Conservation (phyloP, 2,888 invertebrate genomes). For the Limnephilus rhombicus region DNA sequence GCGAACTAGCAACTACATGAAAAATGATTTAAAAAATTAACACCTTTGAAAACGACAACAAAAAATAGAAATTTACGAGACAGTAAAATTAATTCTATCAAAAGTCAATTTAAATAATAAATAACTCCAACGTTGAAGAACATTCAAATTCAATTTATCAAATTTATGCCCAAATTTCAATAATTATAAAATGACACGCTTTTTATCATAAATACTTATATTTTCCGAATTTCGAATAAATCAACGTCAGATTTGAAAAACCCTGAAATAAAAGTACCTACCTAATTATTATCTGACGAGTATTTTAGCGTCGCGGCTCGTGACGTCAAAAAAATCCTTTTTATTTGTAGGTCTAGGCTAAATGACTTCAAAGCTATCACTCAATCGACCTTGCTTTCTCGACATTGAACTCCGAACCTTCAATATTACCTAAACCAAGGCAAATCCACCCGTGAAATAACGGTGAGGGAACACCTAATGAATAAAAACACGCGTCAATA, state of each 20-base stretch:
- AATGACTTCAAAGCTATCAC: slow-evolving; percentile 28
- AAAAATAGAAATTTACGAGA: not conserved
- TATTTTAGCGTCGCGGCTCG: not conserved
- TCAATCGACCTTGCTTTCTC: slow-evolving; percentile 16
- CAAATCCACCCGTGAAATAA: not conserved
- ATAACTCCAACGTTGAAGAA: not conserved
- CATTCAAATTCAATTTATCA: not conserved
- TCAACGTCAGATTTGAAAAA: not conserved
- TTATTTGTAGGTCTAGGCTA: not conserved
- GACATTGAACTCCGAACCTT: slow-evolving; percentile 38
- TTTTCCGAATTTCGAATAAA: not conserved
- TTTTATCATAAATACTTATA: not conserved
- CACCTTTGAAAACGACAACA: not conserved
- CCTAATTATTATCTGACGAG: not conserved
- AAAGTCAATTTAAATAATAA: not conserved
- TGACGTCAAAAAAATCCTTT: not conserved
- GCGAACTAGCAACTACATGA: no score
- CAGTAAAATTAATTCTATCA: not conserved
- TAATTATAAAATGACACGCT: not conserved
- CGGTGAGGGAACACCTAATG: not conserved
- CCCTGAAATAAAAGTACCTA: not conserved
- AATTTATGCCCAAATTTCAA: not conserved
- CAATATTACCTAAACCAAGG: not conserved
- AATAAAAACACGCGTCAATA: slow-evolving; percentile 22
- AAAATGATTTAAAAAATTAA: no score